Evolutionary conservation across 2,888 invertebrate species (phyloP), one percentile per base, ranked within the genome.

Genomic region (Loripinus fragilis): DNA sequence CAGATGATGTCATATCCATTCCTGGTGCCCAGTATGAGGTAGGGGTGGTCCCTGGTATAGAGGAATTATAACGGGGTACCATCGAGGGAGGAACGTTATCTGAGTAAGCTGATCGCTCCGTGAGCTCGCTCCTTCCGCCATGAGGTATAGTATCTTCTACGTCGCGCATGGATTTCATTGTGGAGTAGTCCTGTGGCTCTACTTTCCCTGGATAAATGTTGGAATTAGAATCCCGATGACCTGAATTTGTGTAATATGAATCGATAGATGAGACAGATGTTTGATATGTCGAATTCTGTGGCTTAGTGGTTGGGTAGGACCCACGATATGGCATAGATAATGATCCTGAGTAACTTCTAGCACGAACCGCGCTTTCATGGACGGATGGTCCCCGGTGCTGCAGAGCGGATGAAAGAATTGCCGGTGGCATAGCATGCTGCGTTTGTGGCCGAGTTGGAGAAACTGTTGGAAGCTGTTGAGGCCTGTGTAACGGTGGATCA

Each of bases 1-100:
- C 85, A 0, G 85, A 85, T 52, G 85, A 85, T 15, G 85, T 78
- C 28, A 82, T 50, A 35, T 81, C 85, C 35, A 76, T 71, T n/a
- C 81, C 70, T 20, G 80, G 74, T 17, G 72, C 55, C 76, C 76
- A 79, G 50, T 81, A 84, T n/a, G 79, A 76, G 65, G 74, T 79
- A 33, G 65, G 76, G 30, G 68, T 72, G 30, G 72, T 65, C 48
- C 73, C 72, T 30, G 80, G 74, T 41, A 80, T 64, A 15, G 71
- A 25, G 25, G 71, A 71, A 65, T 71, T 69, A 60, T 74, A 77
- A 25, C 71, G 76, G 20, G 83, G 52, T 23, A 75, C 65, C 66
- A 70, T 73, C 66, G 80, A 78, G 8, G 78, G 76, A 30, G 83
- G 78, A 12, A 76, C 64, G 20, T 64, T 70, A 20, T 80, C 74